Conservation (phyloP, 2,113 vertebrate genomes). For the Coptodon bakossiorum region DNA sequence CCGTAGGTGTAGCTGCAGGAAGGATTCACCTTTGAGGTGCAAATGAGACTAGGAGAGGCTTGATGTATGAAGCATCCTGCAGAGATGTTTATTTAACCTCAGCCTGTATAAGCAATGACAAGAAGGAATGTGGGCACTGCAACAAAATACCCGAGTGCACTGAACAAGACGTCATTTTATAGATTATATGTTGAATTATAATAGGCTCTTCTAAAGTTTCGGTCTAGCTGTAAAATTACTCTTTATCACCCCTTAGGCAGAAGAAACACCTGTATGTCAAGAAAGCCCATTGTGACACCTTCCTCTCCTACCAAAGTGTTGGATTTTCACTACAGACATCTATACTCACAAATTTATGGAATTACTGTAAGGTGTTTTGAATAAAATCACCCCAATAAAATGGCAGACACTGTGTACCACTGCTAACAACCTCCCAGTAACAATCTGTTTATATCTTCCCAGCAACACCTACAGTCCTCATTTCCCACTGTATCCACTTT, state of each 20-base stretch:
- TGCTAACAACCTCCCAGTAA: not conserved
- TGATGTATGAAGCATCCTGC: not conserved
- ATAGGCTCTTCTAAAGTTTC: not conserved
- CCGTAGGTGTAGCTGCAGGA: not conserved
- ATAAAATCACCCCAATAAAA: not conserved
- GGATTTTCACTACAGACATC: not conserved
- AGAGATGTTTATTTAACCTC: not conserved
- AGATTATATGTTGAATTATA: not conserved
- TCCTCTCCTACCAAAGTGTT: not conserved
- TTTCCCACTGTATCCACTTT: not conserved
- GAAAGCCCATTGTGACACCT: not conserved
- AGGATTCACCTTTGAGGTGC: not conserved
- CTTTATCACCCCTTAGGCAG: not conserved
- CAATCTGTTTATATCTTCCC: not conserved
- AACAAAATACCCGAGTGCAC: not conserved
- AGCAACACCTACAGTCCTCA: not conserved
- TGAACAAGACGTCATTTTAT: not conserved
- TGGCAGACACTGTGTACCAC: not conserved
- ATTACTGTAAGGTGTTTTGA: not conserved
- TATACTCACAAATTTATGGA: not conserved
- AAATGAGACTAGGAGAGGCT: accelerated
- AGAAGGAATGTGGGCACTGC: not conserved
- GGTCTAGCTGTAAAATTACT: not conserved
- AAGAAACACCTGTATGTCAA: not conserved
- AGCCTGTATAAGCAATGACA: not conserved